Conservation (phyloP, 2,113 vertebrate species). For the Oxyruncus cristatus region DNA sequence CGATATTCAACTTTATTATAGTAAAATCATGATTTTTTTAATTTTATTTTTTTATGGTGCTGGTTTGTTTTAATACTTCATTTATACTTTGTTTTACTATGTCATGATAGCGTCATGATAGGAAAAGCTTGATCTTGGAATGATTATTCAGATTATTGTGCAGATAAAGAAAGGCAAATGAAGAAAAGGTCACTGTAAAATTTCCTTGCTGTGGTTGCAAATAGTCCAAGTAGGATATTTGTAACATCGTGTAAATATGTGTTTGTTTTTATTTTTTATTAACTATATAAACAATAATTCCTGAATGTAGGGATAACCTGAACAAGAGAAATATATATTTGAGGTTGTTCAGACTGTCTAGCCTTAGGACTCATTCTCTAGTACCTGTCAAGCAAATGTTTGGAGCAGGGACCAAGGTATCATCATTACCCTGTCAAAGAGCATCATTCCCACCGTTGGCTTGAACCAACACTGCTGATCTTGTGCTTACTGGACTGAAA, state of each 20-base stretch:
- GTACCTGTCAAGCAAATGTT: not conserved
- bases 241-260: not conserved
- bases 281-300: not conserved
- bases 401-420: not conserved
- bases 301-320: not conserved
- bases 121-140: not conserved
- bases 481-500: not conserved
- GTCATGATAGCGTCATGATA: not conserved
- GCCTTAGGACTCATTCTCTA: not conserved
- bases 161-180: not conserved
- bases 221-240: not conserved
- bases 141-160: not conserved
- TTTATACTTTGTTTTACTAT: not conserved
- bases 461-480: not conserved
- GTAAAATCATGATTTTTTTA: not conserved
- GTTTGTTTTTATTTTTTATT: not conserved
- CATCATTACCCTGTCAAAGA: not conserved
- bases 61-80: not conserved
- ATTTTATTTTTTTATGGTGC: not conserved
- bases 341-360: not conserved
- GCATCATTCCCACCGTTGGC: not conserved
- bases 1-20: not conserved
- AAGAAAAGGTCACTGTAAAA: not conserved
- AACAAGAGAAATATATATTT: not conserved
- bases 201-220: not conserved